Percentiles rank a stretch among this genome's conserved stretches.
Evolutionary conservation across 2,797 vertebrate genomes (phyloP).

Genomic region (Buceros bicornis): DNA sequence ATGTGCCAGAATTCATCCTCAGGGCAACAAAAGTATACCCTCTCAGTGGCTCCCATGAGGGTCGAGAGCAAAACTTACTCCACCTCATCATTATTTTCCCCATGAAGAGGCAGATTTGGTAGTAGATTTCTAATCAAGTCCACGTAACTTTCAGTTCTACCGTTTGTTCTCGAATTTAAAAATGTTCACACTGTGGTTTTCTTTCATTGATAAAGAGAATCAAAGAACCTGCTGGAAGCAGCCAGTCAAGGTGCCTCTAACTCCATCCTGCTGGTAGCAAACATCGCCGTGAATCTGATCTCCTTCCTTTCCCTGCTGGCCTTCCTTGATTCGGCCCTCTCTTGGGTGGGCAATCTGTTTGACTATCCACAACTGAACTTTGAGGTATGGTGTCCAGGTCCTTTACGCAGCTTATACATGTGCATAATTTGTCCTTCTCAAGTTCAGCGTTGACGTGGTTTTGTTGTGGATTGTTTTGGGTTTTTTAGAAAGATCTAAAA

Average conservation of each 20-base stretch:
- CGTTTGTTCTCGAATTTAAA: neutral
- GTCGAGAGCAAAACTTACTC: neutral
- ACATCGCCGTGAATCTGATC: conserved; percentile 84
- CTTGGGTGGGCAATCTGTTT: conserved; percentile 89
- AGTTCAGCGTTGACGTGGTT: neutral
- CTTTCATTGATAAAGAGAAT: conserved; percentile 76
- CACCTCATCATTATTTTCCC: neutral
- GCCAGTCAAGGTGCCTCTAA: conserved; percentile 84
- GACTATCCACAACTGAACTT: conserved; percentile 88
- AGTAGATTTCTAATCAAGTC: neutral
- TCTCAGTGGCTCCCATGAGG: neutral
- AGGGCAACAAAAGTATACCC: neutral
- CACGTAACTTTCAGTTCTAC: neutral
- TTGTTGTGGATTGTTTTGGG: neutral
- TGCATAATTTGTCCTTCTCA: neutral
- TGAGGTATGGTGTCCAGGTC: conserved; percentile 77
- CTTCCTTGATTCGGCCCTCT: conserved; percentile 84
- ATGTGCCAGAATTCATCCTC: neutral
- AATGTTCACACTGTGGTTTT: neutral
- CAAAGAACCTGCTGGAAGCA: conserved; percentile 87
- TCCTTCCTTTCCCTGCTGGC: conserved; percentile 86
- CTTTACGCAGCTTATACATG: neutral
- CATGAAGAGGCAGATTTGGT: neutral
- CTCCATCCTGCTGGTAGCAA: conserved; percentile 83
- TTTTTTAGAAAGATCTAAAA: neutral